Base-by-base conservation (phyloP, 2,888 invertebrate genomes). In the Abrostola tripartita region DNA sequence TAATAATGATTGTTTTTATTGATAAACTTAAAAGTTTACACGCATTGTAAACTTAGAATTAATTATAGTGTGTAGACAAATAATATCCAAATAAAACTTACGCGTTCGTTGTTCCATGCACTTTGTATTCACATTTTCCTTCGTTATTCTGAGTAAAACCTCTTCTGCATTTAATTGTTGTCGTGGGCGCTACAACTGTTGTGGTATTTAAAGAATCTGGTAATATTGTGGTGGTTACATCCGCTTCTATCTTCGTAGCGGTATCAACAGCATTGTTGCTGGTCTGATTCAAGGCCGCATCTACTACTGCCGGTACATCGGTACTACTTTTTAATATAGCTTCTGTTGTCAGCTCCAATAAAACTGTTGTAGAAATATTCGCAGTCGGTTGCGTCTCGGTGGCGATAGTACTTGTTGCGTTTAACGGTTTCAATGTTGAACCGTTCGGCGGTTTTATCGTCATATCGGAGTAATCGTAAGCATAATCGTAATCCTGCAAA, bases 391-490 rank as follows among this genome's bases (percentile, higher is more conserved):
- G 76, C 41, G 24, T 80, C 59, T 76, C 76, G 58, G 66, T 69
- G 65, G 76, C 81, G 65, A 81, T 66, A 54, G 74, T 68, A 52
- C 66, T 87, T 49, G 88, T 86, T 66, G 73, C 76, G 70, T 89
- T 92, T 82, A 88, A 83, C 79, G 94, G 94, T 86, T 90, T 93
- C 50, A 87, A 83, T 66, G 93, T 92, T 50, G 91, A 92, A 69
- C 91, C 90, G 81, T 89, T 90, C 71, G 88, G 89, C 37, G 96
- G 96, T 90, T 96, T 97, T 82, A 96, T 92, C 24, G 97, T 97
- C 88, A 97, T 95, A 82, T 97, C 97, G 5, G 96, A 94, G 81
- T 97, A 96, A 85, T 97, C 97, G 85, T 97, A 97, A 56, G 96
- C 95, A 83, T 97, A 97, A 88, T 97, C 96, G 76, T 96, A 96